Percentiles rank a stretch among this genome's conserved stretches.
Evolutionary conservation across 2,113 vertebrate genomes (phyloP).

Genomic region (Dryoscopus gambensis): DNA sequence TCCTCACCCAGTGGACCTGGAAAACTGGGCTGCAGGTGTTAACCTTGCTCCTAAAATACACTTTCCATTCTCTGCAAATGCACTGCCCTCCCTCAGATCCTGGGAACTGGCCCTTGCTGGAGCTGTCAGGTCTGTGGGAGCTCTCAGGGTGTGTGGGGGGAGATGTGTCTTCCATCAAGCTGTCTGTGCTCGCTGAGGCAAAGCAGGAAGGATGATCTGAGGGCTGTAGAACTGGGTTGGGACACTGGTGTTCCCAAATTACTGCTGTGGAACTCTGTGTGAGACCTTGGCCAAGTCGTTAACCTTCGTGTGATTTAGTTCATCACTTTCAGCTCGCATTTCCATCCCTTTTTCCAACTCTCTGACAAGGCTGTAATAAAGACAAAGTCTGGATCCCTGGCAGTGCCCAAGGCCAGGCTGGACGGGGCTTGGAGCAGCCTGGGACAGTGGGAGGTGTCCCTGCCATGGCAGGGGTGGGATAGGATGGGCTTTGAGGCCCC

Average conservation of each 20-base stretch:
- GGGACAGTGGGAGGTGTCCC: not conserved
- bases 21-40: not conserved
- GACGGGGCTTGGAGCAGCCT: not conserved
- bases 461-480: not conserved
- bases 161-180: not conserved
- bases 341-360: not conserved
- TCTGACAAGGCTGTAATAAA: not conserved
- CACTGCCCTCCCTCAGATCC: accelerated
- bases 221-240: not conserved
- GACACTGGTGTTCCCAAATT: not conserved
- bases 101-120: not conserved
- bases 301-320: not conserved
- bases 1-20: not conserved
- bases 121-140: not conserved
- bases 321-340: not conserved
- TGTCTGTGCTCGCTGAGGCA: not conserved
- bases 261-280: not conserved
- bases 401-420: not conserved
- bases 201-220: not conserved
- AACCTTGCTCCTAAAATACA: not conserved
- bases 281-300: not conserved
- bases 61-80: accelerated
- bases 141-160: accelerated
- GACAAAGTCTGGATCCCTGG: not conserved
- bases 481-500: not conserved